phyloP scores from a whole-genome alignment of 2,113 vertebrate genomes.

The Coptodon bakossiorum region DNA sequence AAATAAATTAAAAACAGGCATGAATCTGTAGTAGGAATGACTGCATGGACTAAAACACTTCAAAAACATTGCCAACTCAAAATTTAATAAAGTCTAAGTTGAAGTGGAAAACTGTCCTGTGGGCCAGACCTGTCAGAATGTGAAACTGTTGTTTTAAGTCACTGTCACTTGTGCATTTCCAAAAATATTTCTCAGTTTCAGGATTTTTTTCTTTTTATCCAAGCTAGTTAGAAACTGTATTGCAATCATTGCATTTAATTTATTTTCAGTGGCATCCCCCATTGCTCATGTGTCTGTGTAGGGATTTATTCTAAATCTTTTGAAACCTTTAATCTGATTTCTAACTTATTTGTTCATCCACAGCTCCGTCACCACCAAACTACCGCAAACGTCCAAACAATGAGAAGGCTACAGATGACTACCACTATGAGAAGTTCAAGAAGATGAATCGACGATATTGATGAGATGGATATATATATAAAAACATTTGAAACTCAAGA shows the following conservation, averaged over 20 bases:
- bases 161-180: background rate
- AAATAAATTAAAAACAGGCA: background rate
- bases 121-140: background rate
- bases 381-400: slow-evolving; percentile 90
- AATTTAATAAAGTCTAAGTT: background rate
- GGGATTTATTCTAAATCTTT: background rate
- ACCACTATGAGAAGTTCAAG: slow-evolving; percentile 99
- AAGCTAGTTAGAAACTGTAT: background rate
- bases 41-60: background rate
- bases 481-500: background rate
- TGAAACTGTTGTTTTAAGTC: background rate
- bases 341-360: background rate
- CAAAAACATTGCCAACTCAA: background rate
- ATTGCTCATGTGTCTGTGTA: background rate
- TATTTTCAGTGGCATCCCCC: background rate
- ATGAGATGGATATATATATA: background rate
- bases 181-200: background rate
- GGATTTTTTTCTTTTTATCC: background rate
- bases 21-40: background rate
- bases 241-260: background rate
- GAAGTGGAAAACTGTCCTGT: background rate
- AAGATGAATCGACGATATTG: slow-evolving; percentile 96
- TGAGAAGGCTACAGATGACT: slow-evolving; percentile 96
- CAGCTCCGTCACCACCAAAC: slow-evolving; percentile 79
- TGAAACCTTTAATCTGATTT: background rate